phyloP scores from a whole-genome alignment of 2,113 vertebrate species.

The Prolemur simus region DNA sequence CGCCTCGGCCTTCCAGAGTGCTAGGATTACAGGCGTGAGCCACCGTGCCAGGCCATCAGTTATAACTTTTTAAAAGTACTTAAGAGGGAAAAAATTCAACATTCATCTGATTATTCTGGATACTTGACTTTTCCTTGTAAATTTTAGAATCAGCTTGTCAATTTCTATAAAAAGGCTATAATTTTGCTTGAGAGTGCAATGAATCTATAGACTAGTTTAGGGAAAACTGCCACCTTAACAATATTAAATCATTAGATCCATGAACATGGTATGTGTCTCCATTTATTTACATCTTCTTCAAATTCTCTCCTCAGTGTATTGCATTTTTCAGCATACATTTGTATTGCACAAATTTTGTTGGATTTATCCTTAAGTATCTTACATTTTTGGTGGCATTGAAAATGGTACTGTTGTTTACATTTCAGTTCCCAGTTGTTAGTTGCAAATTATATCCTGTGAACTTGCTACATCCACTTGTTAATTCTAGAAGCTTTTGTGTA shows the following conservation, averaged over 20 bases:
- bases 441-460: background rate
- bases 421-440: background rate
- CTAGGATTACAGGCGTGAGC: too few relatives aligned
- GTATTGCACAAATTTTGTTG: background rate
- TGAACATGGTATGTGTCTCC: background rate
- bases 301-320: background rate
- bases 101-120: background rate
- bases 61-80: background rate
- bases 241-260: background rate
- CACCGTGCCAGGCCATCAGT: too few relatives aligned
- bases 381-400: background rate
- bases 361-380: background rate
- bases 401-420: background rate
- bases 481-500: background rate
- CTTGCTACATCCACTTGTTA: background rate
- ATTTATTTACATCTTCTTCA: slow-evolving; percentile 3
- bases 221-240: background rate
- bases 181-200: background rate
- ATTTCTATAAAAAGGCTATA: background rate
- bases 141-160: background rate
- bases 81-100: background rate
- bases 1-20: too few relatives aligned
- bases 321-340: background rate
- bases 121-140: background rate
- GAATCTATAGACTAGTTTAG: background rate